A percentile compares a stretch with the other conserved stretches of the same genome.
phyloP scores from a whole-genome alignment of 2,888 invertebrate species.

The Diploptera punctata region DNA sequence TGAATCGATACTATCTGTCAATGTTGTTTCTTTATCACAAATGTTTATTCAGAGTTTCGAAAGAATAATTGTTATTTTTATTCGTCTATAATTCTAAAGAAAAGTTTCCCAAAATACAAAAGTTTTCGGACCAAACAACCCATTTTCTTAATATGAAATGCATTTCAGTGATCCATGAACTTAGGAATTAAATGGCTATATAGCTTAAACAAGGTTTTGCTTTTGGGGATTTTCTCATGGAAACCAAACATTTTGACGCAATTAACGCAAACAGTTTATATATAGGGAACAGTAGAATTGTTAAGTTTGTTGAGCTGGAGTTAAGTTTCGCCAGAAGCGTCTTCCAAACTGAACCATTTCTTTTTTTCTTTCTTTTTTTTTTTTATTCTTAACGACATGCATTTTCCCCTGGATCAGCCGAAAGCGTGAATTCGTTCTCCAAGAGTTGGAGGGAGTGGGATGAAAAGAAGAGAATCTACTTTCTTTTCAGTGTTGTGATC shows the following conservation, averaged over 20 bases:
- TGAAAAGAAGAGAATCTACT: conserved; percentile 1
- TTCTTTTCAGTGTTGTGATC: neutral
- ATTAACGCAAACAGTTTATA: conserved; percentile 36
- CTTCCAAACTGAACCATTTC: neutral
- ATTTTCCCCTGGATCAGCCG: neutral
- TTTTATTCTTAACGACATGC: too few relatives aligned
- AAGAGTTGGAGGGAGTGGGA: neutral
- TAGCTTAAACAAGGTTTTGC: conserved; percentile 16
- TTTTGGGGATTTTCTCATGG: conserved; percentile 30
- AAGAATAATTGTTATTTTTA: too few relatives aligned
- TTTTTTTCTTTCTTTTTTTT: too few relatives aligned
- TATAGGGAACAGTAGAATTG: conserved; percentile 11
- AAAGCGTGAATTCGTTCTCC: conserved; percentile 16
- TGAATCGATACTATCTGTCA: too few relatives aligned
- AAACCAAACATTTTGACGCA: conserved; percentile 38
- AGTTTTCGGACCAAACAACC: neutral
- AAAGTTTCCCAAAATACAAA: too few relatives aligned
- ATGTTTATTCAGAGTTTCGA: too few relatives aligned
- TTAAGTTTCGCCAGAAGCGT: conserved; percentile 33
- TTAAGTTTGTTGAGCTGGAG: conserved; percentile 31
- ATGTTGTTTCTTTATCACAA: too few relatives aligned
- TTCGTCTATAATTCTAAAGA: too few relatives aligned
- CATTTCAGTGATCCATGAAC: neutral
- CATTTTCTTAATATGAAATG: neutral
- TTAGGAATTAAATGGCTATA: neutral